These are phyloP conservation scores for Aviceda subcristata DNA, from an alignment of 2,113 vertebrate genomes.

Conservation along the genomic window DNA sequence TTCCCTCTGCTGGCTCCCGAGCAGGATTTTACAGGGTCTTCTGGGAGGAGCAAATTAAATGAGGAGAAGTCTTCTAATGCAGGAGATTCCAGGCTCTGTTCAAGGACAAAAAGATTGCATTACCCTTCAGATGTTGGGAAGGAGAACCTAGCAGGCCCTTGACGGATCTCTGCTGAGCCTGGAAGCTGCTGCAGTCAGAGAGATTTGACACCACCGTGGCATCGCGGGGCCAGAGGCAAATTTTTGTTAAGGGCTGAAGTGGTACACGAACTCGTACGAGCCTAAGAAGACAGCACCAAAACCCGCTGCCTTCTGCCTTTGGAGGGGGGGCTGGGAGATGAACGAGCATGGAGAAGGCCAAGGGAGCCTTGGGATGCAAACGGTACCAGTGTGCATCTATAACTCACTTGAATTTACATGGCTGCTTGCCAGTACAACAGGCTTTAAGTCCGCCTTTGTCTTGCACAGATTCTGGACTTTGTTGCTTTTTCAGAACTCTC, in stretches of 20 bases:
- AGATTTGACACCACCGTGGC: constrained; percentile 16
- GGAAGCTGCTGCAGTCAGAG: constrained; percentile 18
- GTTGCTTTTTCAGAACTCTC: neutral
- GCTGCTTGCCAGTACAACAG: neutral
- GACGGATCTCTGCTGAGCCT: constrained; percentile 28
- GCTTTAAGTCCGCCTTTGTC: neutral
- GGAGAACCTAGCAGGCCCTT: neutral
- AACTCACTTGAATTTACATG: neutral
- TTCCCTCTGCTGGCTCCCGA: neutral
- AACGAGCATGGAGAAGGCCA: neutral
- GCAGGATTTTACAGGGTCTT: neutral
- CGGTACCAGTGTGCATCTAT: neutral
- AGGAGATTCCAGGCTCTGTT: neutral
- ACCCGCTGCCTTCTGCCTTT: neutral
- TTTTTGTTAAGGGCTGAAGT: neutral
- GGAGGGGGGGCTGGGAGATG: neutral
- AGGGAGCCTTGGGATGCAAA: neutral
- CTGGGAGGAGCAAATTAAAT: neutral
- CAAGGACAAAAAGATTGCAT: constrained; percentile 18
- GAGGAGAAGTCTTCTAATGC: neutral
- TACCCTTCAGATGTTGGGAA: neutral
- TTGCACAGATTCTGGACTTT: neutral
- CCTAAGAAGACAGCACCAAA: neutral
- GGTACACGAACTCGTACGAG: neutral
- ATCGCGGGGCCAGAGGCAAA: neutral